Base-by-base conservation (phyloP, 2,888 invertebrate species). In the Barypeithes pellucidus region DNA sequence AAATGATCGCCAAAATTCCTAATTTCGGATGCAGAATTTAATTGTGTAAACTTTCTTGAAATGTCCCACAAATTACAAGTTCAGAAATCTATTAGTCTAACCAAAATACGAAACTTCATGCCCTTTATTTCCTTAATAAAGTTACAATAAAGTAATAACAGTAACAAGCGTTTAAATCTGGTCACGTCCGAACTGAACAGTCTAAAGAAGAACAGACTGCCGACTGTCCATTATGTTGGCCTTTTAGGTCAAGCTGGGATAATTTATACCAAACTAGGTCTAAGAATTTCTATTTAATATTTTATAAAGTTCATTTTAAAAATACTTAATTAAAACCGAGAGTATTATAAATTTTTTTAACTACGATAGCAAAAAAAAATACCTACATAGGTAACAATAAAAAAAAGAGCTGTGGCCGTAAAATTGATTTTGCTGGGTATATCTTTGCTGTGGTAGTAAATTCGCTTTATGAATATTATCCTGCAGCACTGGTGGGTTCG, bases 131-230 rank as follows among this genome's bases (percentile, higher is more conserved):
- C 52, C 12, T 33, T 57, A 57, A 57, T 29, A 33, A 33, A 24
- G 16, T 57, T 57, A 33, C 54, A 57, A 57, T 57, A 57, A 36
- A 57, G 33, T 33, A 57, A 57, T 57, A 57, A 57, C n/a, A n/a
- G n/a, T 57, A 57, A 29, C 29, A 29, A 16, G 54, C 33, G 33
- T 57, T 57, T 57, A 33, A 57, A 57, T 16, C 33, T 57, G 36
- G 54, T 57, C 54, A 57, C 54, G 54, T 57, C 14, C 11, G 54
- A 57, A 16, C 2, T 33, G 33, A 57, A 33, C 33, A 11, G 54
- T 36, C 54, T 12, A 57, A 57, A 57, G 33, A 57, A 16, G 54
- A 33, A 33, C 54, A 18, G 54, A 57, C 54, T 57, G 52, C 52
- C 14, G 52, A 52, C 29, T 14, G 29, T 52, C 52, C 29, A 57